Base-by-base conservation (phyloP, 2,797 vertebrate genomes). In the Eidolon dupreanum region DNA sequence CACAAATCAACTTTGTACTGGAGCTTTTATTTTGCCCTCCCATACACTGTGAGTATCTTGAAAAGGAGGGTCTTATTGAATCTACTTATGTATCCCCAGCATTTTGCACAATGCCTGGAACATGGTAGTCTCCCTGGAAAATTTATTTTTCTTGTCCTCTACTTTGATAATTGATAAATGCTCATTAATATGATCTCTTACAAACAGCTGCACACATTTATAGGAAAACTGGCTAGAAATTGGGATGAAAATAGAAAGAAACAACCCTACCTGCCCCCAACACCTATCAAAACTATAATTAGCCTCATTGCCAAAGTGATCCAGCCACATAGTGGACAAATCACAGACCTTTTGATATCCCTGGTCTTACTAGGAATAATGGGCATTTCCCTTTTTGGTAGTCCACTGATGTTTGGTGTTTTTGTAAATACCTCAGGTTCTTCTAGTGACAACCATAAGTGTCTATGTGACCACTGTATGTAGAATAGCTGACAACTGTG, bases 401-500 rank as follows among this genome's bases (percentile, higher is more conserved):
- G 6, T 68, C 9, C 53, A 31, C 9, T 49, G n/a, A 63, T 86
- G 15, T 74, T 92, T 90, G 33, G n/a, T 88, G 7, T 65, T 86
- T 95, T 77, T 75, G 65, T 95, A 71, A 96, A 90, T 24, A 74
- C n/a, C 53, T 77, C 0, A 19, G 57, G 41, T 88, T 93, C 83
- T 74, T 31, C 79, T 82, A 70, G 68, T 97, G 96, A 90, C 91
- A 97, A 70, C 43, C 87, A 51, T 73, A 77, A 82, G n/a, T 2
- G 0, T 36, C 49, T 90, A 1, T 84, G 68, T 97, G 94, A 92
- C 95, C 94, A 95, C 22, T 87, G 65, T 79, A 78, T 73, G 70
- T 88, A 92, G 74, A 94, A 94, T 0, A 77, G 36, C 68, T 94
- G 93, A 96, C 70, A 89, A 51, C 88, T 89, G 74, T 97, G 94